Percentiles rank a stretch among this genome's conserved stretches.
Evolutionary conservation across 2,113 vertebrate species (phyloP).

Genomic region (Chaetops frenatus): DNA sequence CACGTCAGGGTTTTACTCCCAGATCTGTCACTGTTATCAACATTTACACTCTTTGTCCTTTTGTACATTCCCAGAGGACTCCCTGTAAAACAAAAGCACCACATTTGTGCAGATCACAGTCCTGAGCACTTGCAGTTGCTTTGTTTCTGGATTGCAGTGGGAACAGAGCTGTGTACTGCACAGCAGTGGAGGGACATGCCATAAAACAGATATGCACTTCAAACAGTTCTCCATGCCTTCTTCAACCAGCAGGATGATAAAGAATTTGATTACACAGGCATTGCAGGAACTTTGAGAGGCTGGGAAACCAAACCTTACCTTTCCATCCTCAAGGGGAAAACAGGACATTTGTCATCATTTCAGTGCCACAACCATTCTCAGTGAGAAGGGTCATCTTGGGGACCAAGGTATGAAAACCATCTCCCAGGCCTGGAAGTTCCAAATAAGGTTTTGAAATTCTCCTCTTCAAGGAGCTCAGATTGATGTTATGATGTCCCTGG

Average conservation of each 20-base stretch:
- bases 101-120: neutral
- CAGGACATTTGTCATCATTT: neutral
- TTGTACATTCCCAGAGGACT: neutral
- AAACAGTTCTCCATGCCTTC: neutral
- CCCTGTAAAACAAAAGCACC: neutral
- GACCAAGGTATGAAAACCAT: neutral
- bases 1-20: neutral
- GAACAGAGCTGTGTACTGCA: neutral
- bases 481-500: neutral
- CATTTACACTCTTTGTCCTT: neutral
- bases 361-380: neutral
- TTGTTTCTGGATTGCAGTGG: neutral
- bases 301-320: neutral
- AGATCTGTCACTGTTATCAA: neutral
- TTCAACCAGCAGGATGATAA: neutral
- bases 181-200: neutral
- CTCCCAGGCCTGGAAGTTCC: neutral
- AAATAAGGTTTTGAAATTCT: neutral
- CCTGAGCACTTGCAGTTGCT: neutral
- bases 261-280: neutral
- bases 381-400: neutral
- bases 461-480: neutral
- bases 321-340: neutral
- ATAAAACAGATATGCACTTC: neutral
- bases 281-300: neutral